These are phyloP conservation scores for Xanthorhoe spadicearia DNA, from an alignment of 2,888 invertebrate genomes.

Conservation along the genomic window DNA sequence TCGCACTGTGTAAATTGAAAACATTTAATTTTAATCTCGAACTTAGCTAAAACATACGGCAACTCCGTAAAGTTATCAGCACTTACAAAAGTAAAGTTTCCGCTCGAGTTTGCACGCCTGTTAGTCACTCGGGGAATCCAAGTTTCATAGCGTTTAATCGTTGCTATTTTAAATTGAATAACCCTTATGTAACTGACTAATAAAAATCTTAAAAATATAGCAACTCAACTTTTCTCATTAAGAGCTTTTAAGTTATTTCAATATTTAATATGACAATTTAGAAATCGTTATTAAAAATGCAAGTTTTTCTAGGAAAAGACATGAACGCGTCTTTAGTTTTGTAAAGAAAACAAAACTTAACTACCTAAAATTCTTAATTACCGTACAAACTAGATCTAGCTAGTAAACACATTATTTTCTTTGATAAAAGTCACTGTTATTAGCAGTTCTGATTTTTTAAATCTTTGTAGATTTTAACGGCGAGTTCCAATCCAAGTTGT, in stretches of 20 bases:
- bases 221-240: background rate
- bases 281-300: background rate
- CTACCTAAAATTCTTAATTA: background rate
- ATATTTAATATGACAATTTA: no score
- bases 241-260: no score
- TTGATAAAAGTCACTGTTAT: background rate
- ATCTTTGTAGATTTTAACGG: conserved; percentile 2
- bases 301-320: conserved; percentile 56
- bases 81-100: conserved; percentile 28
- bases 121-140: conserved; percentile 11
- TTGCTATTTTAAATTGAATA: background rate
- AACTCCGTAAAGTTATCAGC: conserved; percentile 17
- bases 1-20: background rate
- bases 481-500: conserved; percentile 2
- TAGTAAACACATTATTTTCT: background rate
- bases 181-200: background rate
- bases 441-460: background rate
- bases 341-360: no score
- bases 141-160: conserved; percentile 7
- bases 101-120: conserved; percentile 15
- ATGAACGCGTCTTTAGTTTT: conserved; percentile 55
- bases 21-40: background rate
- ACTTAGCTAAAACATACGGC: conserved; percentile 9
- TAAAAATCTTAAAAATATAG: background rate
- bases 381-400: background rate